phyloP scores from a whole-genome alignment of 2,113 vertebrate species.

The Corythornis cristatus region DNA sequence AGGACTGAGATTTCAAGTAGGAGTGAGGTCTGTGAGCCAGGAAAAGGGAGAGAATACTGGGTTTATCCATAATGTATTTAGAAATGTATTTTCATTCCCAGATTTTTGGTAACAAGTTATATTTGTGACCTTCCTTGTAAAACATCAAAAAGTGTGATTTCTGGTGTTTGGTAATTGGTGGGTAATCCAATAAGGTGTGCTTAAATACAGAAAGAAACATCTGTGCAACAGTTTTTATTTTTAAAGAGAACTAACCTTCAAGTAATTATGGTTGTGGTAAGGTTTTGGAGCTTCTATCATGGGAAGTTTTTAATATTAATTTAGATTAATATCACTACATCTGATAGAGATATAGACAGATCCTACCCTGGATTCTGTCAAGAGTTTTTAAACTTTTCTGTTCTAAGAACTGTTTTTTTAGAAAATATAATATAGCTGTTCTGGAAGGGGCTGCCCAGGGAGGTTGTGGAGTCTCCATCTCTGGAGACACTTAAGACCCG shows the following conservation, averaged over 20 bases:
- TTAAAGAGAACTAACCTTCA: background rate
- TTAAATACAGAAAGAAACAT: background rate
- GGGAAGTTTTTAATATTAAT: background rate
- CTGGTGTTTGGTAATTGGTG: background rate
- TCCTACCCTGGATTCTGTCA: background rate
- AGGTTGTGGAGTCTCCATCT: no score
- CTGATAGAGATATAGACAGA: background rate
- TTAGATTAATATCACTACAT: background rate
- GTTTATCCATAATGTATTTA: conserved; percentile 10
- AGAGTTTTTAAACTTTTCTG: background rate
- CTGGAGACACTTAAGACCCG: no score
- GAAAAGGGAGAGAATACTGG: background rate
- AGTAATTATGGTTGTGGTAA: background rate
- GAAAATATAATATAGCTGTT: no score
- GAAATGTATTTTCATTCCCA: background rate
- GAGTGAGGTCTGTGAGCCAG: background rate
- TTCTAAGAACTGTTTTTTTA: background rate
- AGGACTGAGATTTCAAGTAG: background rate
- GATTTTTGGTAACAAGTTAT: background rate
- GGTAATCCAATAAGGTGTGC: background rate
- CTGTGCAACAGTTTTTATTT: background rate
- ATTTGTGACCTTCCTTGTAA: background rate
- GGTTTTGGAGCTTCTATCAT: background rate
- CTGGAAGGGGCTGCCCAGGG: no score
- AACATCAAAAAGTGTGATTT: background rate